Base-by-base conservation (phyloP, 2,113 vertebrate genomes). In the Garra rufa region DNA sequence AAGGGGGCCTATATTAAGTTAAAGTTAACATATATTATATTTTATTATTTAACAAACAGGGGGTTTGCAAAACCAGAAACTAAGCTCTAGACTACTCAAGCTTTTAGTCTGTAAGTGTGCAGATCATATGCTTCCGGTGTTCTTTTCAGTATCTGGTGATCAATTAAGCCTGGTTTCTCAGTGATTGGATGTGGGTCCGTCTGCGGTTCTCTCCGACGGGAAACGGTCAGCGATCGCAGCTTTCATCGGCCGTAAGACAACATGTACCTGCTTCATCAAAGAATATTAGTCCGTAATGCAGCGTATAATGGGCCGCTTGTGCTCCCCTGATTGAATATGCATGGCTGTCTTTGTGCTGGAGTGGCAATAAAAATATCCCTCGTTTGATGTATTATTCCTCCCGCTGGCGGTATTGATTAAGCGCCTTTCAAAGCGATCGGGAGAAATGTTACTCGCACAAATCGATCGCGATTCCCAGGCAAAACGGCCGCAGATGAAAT, bases 331-430 rank as follows among this genome's bases (percentile, higher is more conserved):
- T 76, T 84, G 48, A 48, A 67, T 34, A 84, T 81, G 70, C 59
- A 84, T 38, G 73, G 13, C 6, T 26, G 79, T 63, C 69, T 77
- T 77, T 70, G 61, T 84, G 38, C 21, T 61, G 55, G 50, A 87
- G 86, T 50, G 73, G 24, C 75, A 26, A 43, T 52, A 26, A 52
- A 67, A 70, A 82, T 38, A 28, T 46, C 69, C 48, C 17, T 41
- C n/a, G 24, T 76, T 85, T 87, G 83, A 87, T 87, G 28, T 78
- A 44, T 85, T 78, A 82, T 85, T 71, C 74, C 50, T 38, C 76
- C 83, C 4, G 79, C 83, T 55, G 83, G 77, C 44, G 28, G 26
- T 84, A 76, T 77, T 76, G 86, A 85, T 84, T 44, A 82, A 73
- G 24, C 41, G 46, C 24, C 67, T 85, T 65, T 85, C 65, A 87